Base-by-base conservation (phyloP, 2,888 invertebrate genomes). In the Meganola albula region DNA sequence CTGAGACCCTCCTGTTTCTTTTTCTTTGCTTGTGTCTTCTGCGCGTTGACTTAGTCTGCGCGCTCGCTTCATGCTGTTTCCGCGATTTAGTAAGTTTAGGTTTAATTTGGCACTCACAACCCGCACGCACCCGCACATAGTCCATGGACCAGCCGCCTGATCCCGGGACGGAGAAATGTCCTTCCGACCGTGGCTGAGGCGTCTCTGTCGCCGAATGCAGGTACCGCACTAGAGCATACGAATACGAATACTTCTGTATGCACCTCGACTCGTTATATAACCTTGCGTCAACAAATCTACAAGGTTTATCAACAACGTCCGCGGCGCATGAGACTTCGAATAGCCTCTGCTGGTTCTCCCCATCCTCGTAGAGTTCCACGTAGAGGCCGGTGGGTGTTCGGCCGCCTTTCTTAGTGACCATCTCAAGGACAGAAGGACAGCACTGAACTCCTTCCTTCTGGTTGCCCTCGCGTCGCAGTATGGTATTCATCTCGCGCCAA, bases 201-300 rank as follows among this genome's bases (percentile, higher is more conserved):
- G 74, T 73, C 32, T 83, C 78, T 20, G 76, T 72, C 23, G 75
- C 62, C 35, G 71, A 86, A 22, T 58, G 48, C 7, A 63, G 46
- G 62, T 91, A 90, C 53, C 92, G 88, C 35, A 95, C 92, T 50
- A 95, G 85, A 33, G 95, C 96, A 78, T 96, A 96, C 2, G 93
- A 91, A 68, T 92, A 95, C 26, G 93, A 92, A 73, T 92, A 93
- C 70, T 92, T 91, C 70, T 96, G 95, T 26, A 93, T 91, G 78
- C 96, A 96, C 57, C 88, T 85, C n/a, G 94, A 93, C 44, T 90
- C 89, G 58, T 88, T 88, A 70, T 88, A 88, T 29, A 92, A 83
- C 39, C 89, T 87, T n/a, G 88, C 88, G 73, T 92, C 92, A 58
- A 94, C 87, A 77, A 92, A 93, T 1, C 83, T 85, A 66, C 96